These are phyloP conservation scores for Mesoclemmys tuberculata DNA, from an alignment of 2,113 vertebrate species.

Conservation along the genomic window DNA sequence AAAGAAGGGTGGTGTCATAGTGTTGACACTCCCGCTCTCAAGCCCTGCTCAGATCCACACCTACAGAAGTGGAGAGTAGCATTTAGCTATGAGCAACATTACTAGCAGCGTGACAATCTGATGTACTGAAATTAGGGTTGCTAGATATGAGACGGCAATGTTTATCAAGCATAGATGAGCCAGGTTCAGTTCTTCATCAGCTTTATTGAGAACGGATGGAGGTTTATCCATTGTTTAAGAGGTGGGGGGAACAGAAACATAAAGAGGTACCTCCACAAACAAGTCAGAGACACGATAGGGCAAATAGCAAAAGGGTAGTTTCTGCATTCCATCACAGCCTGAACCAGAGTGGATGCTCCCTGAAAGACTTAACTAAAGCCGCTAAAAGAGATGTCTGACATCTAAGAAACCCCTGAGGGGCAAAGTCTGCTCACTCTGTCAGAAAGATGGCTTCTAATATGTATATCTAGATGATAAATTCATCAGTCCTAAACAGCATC, in stretches of 20 bases:
- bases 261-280: not conserved
- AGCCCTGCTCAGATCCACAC: not conserved
- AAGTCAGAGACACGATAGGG: not conserved
- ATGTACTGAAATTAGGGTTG: not conserved
- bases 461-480: not conserved
- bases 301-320: not conserved
- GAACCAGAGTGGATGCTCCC: not conserved
- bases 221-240: not conserved
- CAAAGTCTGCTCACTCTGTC: not conserved
- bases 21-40: not conserved
- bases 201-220: not conserved
- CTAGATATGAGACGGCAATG: not conserved
- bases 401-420: not conserved
- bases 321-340: not conserved
- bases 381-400: not conserved
- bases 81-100: not conserved
- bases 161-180: not conserved
- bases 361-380: not conserved
- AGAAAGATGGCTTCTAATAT: not conserved
- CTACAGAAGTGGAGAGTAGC: not conserved
- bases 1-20: not conserved
- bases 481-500: not conserved
- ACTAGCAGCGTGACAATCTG: not conserved
- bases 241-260: not conserved
- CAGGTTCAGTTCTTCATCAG: not conserved